Evolutionary conservation across 2,797 vertebrate species (phyloP).

Genomic region (Spheniscus humboldti): DNA sequence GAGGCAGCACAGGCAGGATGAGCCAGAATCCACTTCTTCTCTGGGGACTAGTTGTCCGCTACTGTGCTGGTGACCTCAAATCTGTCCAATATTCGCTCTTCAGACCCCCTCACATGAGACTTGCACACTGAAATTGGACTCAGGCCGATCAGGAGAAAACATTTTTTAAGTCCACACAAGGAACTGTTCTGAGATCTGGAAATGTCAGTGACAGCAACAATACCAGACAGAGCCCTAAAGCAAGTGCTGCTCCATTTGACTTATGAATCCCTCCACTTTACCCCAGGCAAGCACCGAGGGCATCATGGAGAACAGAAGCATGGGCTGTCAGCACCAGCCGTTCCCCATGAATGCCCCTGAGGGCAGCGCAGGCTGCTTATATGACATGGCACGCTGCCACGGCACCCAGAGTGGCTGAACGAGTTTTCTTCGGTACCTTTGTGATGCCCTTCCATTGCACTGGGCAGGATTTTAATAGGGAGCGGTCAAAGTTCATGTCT

Average conservation of each 20-base stretch:
- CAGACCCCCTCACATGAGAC: background rate
- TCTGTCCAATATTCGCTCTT: background rate
- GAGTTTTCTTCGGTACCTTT: background rate
- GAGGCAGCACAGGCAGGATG: background rate
- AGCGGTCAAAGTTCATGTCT: rapidly evolving
- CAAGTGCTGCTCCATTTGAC: background rate
- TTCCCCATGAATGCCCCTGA: rapidly evolving
- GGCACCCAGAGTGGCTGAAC: rapidly evolving
- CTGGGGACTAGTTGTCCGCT: background rate
- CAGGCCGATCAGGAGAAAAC: background rate
- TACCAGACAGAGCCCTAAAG: background rate
- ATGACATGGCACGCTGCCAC: rapidly evolving
- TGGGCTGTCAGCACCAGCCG: background rate
- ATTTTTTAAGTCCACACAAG: background rate
- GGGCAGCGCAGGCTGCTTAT: background rate
- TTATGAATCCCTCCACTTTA: background rate
- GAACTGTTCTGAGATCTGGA: background rate
- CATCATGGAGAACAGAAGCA: background rate
- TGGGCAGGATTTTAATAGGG: background rate
- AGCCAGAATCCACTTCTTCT: background rate
- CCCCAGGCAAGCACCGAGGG: background rate
- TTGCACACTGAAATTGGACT: background rate
- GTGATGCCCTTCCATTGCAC: background rate
- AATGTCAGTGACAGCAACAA: background rate
- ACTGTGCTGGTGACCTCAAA: background rate